A percentile compares a stretch with the other conserved stretches of the same genome.
Conservation (phyloP, 2,113 vertebrate genomes). For the Dicentrarchus labrax region DNA sequence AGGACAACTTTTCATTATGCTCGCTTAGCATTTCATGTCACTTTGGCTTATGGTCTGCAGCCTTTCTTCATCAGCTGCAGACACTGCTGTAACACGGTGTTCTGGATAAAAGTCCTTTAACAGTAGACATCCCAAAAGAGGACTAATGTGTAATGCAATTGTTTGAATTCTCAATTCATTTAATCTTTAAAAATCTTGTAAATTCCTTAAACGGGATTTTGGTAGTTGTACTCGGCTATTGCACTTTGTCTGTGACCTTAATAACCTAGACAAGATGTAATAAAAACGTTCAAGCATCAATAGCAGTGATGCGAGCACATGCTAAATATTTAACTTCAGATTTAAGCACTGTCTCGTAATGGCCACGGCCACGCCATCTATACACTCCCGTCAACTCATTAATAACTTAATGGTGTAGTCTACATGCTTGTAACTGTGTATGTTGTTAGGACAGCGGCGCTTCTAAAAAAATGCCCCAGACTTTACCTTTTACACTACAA, state of each 20-base stretch:
- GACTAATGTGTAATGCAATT: neutral
- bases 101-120: slow-evolving; percentile 3
- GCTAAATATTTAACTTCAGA: neutral
- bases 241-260: slow-evolving; percentile 2
- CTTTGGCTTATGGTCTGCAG: slow-evolving; percentile 31
- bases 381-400: neutral
- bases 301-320: neutral
- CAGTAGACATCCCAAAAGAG: neutral
- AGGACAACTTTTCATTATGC: slow-evolving; percentile 53
- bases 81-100: neutral
- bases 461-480: too few species aligned
- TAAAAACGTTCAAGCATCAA: neutral
- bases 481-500: neutral
- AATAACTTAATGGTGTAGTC: neutral
- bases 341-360: neutral
- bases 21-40: slow-evolving; percentile 45
- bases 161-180: slow-evolving; percentile 9
- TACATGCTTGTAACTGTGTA: neutral
- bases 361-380: neutral
- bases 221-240: neutral
- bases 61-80: slow-evolving; percentile 17
- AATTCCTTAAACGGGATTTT: neutral
- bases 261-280: neutral
- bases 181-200: neutral
- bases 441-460: neutral